Evolutionary conservation across 2,888 invertebrate genomes (phyloP).

Genomic region (Ochlodes sylvanus): DNA sequence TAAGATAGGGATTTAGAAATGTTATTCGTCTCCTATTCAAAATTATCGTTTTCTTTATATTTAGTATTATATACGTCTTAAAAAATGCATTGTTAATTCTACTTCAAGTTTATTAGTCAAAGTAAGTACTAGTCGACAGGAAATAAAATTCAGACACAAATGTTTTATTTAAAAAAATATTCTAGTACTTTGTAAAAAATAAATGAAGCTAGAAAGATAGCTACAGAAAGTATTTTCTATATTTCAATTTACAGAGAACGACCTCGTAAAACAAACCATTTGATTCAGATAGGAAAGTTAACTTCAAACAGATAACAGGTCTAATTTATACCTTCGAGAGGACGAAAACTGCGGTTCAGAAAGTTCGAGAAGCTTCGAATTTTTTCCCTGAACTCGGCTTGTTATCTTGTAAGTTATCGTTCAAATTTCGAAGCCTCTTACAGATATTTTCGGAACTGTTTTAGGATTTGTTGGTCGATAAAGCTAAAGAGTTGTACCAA

Average conservation of each 20-base stretch:
- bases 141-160: too few species aligned
- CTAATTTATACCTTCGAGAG: constrained; percentile 65
- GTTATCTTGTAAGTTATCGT: constrained; percentile 45
- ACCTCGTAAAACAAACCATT: constrained; percentile 62
- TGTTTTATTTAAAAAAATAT: too few species aligned
- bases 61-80: too few species aligned
- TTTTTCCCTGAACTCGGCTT: constrained; percentile 49
- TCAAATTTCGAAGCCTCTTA: constrained; percentile 20
- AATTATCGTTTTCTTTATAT: too few species aligned
- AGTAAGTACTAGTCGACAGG: too few species aligned
- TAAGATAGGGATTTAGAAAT: neutral
- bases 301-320: constrained; percentile 66
- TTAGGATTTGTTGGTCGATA: constrained; percentile 12
- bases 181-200: too few species aligned
- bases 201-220: too few species aligned
- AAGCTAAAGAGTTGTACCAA: constrained; percentile 1
- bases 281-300: constrained; percentile 61
- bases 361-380: constrained; percentile 56
- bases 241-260: constrained; percentile 65
- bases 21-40: too few species aligned
- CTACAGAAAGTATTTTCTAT: constrained; percentile 12
- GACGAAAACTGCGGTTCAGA: constrained; percentile 54
- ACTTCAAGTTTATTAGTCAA: too few species aligned
- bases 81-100: too few species aligned
- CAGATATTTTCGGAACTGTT: constrained; percentile 14